Base-by-base conservation (phyloP, 2,888 invertebrate genomes). In the Lasioglossum morio region DNA sequence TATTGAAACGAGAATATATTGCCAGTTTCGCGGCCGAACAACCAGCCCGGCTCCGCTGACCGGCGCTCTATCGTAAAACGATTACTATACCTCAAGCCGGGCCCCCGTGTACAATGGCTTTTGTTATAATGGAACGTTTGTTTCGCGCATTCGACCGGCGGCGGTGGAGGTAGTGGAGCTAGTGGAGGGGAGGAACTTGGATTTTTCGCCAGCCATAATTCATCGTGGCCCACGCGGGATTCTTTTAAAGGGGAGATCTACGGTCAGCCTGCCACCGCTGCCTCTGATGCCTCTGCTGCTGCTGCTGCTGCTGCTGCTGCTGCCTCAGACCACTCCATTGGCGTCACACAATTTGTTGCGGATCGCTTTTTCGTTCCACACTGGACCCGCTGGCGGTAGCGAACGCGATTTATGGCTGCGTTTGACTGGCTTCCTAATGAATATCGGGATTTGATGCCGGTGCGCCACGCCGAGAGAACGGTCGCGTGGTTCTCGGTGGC, bases 101-200 rank as follows among this genome's bases (percentile, higher is more conserved):
- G 72, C 37, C 82, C 82, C 78, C 30, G 48, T 48, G 84, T 83
- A 86, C 87, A 87, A 87, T 87, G 77, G 87, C 87, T 87, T 87
- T 87, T 87, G 87, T 87, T 86, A 84, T 86, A 87, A 87, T 80
- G 87, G 86, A 87, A 86, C 86, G 87, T 87, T 87, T 84, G 87
- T 87, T 87, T 87, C 86, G 86, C 81, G 86, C 81, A 84, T 87
- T 87, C 84, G 81, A 79, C 63, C 85, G 77, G 14, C 43, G 72
- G 37, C 48, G 72, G 66, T 81, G 46, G 48, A 14, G 16, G 53
- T 14, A 30, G 60, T 10, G 63, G 73, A 1, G 3, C 2, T 14
- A 46, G 37, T 40, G 74, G 37, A 16, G 27, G n/a, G 69, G 48
- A 77, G 86, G 57, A 82, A 53, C 75, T 79, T 69, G 84, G 79